Conservation (phyloP, 2,797 vertebrate genomes). For the Semaprochilodus insignis region DNA sequence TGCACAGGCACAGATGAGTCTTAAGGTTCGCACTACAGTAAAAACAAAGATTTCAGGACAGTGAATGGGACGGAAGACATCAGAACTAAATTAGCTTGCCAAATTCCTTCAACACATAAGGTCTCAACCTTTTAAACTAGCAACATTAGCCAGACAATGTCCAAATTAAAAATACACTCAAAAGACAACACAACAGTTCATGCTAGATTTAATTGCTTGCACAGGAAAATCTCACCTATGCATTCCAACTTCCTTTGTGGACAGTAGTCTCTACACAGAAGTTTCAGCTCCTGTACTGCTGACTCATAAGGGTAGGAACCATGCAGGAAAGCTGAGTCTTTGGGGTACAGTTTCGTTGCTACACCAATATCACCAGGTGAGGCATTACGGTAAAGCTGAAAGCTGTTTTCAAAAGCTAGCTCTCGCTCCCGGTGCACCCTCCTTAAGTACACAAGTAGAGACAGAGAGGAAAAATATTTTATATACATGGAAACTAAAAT, state of each 20-base stretch:
- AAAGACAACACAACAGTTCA: not conserved
- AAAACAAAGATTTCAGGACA: not conserved
- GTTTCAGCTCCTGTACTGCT: constrained; percentile 85
- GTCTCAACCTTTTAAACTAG: too few species aligned
- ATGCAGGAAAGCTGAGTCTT: constrained; percentile 41
- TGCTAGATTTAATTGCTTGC: not conserved
- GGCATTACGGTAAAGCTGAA: constrained; percentile 76
- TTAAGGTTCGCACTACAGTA: constrained; percentile 83
- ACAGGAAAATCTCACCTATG: constrained; percentile 79
- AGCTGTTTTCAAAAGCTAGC: constrained; percentile 79
- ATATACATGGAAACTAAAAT: not conserved
- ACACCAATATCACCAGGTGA: constrained; percentile 84
- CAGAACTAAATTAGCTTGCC: not conserved
- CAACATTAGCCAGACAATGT: too few species aligned
- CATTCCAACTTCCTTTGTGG: constrained; percentile 94
- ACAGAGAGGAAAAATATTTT: not conserved
- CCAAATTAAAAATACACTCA: too few species aligned
- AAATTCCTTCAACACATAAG: not conserved
- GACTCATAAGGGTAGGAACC: constrained; percentile 82
- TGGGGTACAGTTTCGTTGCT: constrained; percentile 81
- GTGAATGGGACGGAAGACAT: not conserved
- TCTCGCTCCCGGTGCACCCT: constrained; percentile 82
- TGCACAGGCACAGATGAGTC: constrained; percentile 89
- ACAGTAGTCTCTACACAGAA: constrained; percentile 83
- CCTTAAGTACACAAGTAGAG: constrained; percentile 67